These are phyloP conservation scores for Drosophila recens DNA, from an alignment of 2,888 invertebrate genomes.

Conservation along the genomic window DNA sequence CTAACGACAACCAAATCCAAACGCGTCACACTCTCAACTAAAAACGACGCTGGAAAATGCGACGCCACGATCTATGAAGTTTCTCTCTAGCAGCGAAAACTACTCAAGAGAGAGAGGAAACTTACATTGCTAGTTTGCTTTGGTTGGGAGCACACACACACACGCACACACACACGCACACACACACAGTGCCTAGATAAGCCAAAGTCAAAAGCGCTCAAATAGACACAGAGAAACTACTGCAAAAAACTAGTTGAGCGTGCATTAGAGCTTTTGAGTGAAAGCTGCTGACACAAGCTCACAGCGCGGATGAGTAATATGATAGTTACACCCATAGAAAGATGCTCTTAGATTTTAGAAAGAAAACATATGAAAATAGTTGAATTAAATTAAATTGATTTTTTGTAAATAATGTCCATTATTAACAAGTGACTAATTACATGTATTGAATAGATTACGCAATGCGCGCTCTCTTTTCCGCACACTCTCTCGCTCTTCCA, in stretches of 20 bases:
- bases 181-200: conserved; percentile 40
- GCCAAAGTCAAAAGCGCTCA: conserved; percentile 47
- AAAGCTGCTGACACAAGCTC: conserved; percentile 23
- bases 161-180: background rate
- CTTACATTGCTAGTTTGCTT: conserved; percentile 52
- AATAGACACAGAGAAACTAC: conserved; percentile 63
- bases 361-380: too few species aligned
- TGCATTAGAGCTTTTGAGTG: conserved; percentile 49
- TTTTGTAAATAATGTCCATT: background rate
- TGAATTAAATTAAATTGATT: too few species aligned
- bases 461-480: background rate
- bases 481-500: background rate
- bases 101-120: conserved; percentile 62
- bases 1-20: conserved; percentile 62
- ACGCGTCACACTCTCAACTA: conserved; percentile 63
- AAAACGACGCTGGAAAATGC: conserved; percentile 54
- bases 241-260: conserved; percentile 53
- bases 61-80: conserved; percentile 58
- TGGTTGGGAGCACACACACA: conserved; percentile 9
- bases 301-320: background rate
- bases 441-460: background rate
- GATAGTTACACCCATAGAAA: background rate
- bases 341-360: too few species aligned
- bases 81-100: conserved; percentile 53
- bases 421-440: background rate